These are phyloP conservation scores for Odocoileus virginianus DNA, from an alignment of 2,113 vertebrate genomes.

Conservation along the genomic window DNA sequence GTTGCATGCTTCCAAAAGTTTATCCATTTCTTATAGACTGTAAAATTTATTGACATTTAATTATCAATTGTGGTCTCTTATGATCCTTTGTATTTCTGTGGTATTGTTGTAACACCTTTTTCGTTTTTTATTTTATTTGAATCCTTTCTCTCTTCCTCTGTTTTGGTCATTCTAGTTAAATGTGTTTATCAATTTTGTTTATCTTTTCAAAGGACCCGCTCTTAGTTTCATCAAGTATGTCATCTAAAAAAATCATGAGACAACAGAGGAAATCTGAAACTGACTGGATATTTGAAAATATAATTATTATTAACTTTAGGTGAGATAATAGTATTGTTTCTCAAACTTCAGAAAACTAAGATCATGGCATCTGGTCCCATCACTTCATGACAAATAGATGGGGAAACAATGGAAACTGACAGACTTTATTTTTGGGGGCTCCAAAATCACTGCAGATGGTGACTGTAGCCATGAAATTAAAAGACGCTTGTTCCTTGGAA, in stretches of 20 bases:
- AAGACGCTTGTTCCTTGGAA: background rate
- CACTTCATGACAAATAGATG: background rate
- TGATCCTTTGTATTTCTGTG: background rate
- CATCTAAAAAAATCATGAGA: background rate
- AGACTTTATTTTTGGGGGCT: background rate
- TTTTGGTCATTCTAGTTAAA: background rate
- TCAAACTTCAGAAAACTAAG: background rate
- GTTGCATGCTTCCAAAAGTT: background rate
- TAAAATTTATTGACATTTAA: background rate
- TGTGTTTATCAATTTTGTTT: background rate
- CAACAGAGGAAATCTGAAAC: background rate
- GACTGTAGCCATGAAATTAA: background rate
- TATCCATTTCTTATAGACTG: background rate
- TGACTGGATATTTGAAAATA: background rate
- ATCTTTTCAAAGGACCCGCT: background rate
- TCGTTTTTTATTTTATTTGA: background rate
- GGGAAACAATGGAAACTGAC: background rate
- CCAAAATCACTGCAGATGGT: background rate
- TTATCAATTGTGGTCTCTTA: background rate
- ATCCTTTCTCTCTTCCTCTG: background rate
- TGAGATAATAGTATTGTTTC: background rate
- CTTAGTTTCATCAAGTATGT: background rate
- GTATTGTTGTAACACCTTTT: background rate
- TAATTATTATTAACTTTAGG: background rate
- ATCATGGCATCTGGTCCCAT: background rate